These are phyloP conservation scores for Rhopalosiphum padi DNA, from an alignment of 1,140 invertebrate species.

Conservation along the genomic window DNA sequence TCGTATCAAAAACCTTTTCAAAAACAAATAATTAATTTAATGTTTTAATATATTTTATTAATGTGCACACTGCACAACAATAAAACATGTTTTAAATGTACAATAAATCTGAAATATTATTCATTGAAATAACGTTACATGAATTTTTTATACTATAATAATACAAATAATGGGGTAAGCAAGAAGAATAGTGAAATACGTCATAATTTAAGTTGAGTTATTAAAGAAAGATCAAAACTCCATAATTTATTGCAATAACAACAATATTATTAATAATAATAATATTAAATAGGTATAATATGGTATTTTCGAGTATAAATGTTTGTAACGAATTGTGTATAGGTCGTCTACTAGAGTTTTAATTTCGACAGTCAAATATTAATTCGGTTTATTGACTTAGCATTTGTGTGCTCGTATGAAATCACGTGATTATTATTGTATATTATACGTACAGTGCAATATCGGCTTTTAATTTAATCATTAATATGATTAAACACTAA, in stretches of 20 bases:
- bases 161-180: neutral
- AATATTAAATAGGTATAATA: too few relatives aligned
- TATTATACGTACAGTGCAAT: neutral
- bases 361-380: neutral
- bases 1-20: too few relatives aligned
- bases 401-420: neutral
- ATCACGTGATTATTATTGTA: neutral
- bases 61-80: neutral
- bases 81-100: neutral
- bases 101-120: neutral
- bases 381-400: neutral
- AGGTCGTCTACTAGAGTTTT: neutral
- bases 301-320: too few relatives aligned
- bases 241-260: neutral
- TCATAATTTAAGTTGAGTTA: neutral
- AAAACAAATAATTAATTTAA: too few relatives aligned
- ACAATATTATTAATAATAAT: too few relatives aligned
- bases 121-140: neutral
- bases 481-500: neutral
- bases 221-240: neutral
- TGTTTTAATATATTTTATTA: neutral
- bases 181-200: neutral
- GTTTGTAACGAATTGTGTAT: neutral
- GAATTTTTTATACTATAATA: neutral
- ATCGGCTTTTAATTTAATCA: neutral